A percentile compares a stretch with the other conserved stretches of the same genome.
Evolutionary conservation across 2,797 vertebrate genomes (phyloP).

Genomic region (Hydrolagus colliei): DNA sequence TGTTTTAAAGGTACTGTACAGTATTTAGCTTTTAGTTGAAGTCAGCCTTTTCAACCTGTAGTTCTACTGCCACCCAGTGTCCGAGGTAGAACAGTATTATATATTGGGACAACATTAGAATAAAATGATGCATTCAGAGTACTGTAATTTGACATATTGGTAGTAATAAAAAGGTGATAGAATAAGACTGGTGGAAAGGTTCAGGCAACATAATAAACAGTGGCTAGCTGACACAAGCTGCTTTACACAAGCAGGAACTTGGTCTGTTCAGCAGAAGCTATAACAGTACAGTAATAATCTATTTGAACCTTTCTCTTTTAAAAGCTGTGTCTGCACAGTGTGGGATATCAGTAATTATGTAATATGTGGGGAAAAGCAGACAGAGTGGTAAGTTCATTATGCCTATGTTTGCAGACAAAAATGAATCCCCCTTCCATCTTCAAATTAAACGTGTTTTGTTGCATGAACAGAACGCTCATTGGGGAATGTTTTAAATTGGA

Average conservation of each 20-base stretch:
- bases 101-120: not conserved
- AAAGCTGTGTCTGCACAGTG: slow-evolving; percentile 14
- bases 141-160: too few relatives aligned
- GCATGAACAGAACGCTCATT: slow-evolving; percentile 2
- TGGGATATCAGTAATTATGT: slow-evolving; percentile 24
- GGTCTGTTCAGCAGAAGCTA: not conserved
- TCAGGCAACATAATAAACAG: too few relatives aligned
- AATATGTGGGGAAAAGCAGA: slow-evolving; percentile 23
- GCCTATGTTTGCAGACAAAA: slow-evolving; percentile 24
- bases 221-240: not conserved
- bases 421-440: slow-evolving; percentile 26
- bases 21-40: not conserved
- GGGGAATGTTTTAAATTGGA: not conserved
- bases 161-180: too few relatives aligned
- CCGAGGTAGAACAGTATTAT: not conserved
- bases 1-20: too few relatives aligned
- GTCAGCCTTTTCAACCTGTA: not conserved
- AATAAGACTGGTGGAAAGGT: too few relatives aligned
- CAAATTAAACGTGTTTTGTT: slow-evolving; percentile 19
- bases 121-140: not conserved
- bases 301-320: not conserved
- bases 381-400: slow-evolving; percentile 26
- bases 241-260: not conserved
- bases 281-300: slow-evolving; percentile 3
- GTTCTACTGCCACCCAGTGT: slow-evolving; percentile 26